Percentiles rank a stretch among this genome's conserved stretches.
Conservation (phyloP, 2,797 vertebrate species). For the Choloepus didactylus region DNA sequence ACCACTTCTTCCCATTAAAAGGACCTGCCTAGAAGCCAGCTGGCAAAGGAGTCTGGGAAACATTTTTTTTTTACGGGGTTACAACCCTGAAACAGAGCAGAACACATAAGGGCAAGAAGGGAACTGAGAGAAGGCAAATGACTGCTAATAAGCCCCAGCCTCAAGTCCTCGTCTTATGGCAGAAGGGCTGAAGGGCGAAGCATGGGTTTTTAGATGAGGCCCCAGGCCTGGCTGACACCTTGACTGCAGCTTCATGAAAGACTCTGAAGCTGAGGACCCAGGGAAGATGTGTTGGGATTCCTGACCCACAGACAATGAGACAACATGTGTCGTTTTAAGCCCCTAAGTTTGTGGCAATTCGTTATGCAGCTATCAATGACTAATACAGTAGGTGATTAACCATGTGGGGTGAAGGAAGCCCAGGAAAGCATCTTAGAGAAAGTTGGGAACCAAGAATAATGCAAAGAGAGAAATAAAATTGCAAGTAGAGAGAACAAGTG, state of each 20-base stretch:
- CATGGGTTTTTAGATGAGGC: background rate
- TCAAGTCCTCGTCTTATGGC: background rate
- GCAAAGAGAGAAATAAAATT: background rate
- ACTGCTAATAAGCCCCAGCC: background rate
- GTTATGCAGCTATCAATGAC: background rate
- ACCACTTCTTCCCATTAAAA: constrained; percentile 29
- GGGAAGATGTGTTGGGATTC: background rate
- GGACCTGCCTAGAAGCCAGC: constrained; percentile 8
- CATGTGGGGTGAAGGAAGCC: background rate
- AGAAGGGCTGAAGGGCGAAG: background rate
- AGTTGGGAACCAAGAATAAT: background rate
- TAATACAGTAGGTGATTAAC: background rate
- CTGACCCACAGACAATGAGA: background rate
- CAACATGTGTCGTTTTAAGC: constrained; percentile 1
- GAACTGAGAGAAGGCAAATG: background rate
- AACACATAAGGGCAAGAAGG: background rate
- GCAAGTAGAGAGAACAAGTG: background rate
- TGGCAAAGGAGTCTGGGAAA: constrained; percentile 21
- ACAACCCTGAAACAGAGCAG: background rate
- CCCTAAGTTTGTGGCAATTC: constrained; percentile 20
- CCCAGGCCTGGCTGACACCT: background rate
- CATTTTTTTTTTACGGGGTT: background rate
- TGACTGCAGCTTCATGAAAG: background rate
- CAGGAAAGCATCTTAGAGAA: constrained; percentile 23
- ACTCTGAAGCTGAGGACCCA: background rate